phyloP scores from a whole-genome alignment of 2,888 invertebrate genomes.

The Rhimphoctona megacephalus region DNA sequence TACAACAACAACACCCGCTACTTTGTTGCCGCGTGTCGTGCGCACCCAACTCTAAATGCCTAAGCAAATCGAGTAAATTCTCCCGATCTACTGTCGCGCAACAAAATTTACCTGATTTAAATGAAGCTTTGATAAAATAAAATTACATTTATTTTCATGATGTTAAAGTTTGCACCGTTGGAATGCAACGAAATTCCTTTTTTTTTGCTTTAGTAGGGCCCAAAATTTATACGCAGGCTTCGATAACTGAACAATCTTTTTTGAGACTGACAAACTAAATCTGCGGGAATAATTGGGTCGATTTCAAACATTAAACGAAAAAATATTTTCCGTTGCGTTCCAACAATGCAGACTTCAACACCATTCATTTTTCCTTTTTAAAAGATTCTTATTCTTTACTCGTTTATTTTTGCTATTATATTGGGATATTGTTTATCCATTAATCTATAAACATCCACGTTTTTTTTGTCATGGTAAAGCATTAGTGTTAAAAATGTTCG shows the following conservation, averaged over 20 bases:
- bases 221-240: background rate
- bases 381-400: background rate
- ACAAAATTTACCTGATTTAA: background rate
- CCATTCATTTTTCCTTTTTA: background rate
- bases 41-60: conserved; percentile 32
- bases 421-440: too few species aligned
- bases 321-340: background rate
- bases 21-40: conserved; percentile 29
- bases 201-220: background rate
- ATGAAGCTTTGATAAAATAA: background rate
- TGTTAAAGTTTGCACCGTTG: background rate
- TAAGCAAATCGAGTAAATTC: conserved; percentile 48
- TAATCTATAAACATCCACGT: too few species aligned
- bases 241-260: background rate
- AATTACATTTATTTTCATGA: background rate
- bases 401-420: background rate
- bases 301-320: background rate
- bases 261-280: background rate
- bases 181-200: background rate
- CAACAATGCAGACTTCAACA: too few species aligned
- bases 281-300: too few species aligned
- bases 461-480: too few species aligned
- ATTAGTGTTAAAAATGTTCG: too few species aligned
- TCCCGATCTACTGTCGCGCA: background rate
- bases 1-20: conserved; percentile 12